Evolutionary conservation across 1,140 invertebrate genomes (phyloP).

Genomic region (Acyrthosiphon pisum): DNA sequence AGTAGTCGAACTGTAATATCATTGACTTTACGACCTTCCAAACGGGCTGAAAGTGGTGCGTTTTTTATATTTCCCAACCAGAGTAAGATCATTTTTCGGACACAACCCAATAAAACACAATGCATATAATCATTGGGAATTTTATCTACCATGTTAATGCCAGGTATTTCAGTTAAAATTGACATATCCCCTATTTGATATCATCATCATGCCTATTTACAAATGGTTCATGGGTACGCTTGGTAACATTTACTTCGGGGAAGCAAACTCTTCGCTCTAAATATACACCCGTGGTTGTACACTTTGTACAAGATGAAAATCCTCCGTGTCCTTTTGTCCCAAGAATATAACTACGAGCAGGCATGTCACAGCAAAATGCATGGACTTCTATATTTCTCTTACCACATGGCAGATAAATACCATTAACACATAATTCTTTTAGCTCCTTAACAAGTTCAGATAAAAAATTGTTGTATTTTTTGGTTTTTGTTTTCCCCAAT

Average conservation of each 20-base stretch:
- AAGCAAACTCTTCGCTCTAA: not conserved
- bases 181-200: not conserved
- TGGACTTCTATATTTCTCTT: not conserved
- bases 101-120: not conserved
- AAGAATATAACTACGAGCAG: not conserved
- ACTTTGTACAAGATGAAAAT: not conserved
- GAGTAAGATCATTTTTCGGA: not conserved
- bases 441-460: not conserved
- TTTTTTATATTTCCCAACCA: not conserved
- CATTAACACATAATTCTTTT: not conserved
- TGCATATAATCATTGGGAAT: not conserved
- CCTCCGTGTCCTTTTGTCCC: not conserved
- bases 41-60: no score
- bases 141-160: slow-evolving; percentile 1
- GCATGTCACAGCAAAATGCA: not conserved
- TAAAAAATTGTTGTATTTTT: not conserved
- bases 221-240: not conserved
- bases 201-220: not conserved
- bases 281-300: not conserved
- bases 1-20: no score
- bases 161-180: not conserved
- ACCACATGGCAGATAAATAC: not conserved
- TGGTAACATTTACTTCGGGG: not conserved
- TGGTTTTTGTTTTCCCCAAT: slow-evolving; percentile 4
- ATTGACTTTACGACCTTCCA: no score